phyloP scores from a whole-genome alignment of 2,888 invertebrate genomes.

The Cosmia trapezina region DNA sequence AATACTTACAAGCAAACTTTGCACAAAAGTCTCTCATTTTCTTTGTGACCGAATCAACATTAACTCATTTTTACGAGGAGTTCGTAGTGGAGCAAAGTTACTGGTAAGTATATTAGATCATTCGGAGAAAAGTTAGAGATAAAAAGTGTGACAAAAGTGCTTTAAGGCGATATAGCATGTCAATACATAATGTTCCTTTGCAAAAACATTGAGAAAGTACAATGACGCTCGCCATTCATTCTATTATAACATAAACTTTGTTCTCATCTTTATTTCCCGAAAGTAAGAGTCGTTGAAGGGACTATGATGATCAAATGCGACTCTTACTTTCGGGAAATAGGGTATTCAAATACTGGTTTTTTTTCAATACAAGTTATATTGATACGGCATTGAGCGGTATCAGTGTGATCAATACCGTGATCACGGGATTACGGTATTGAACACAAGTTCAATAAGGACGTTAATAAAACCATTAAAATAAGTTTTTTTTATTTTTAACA shows the following conservation, averaged over 20 bases:
- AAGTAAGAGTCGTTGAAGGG: not conserved
- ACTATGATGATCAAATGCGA: no score
- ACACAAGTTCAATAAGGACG: no score
- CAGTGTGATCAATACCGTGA: no score
- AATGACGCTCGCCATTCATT: not conserved
- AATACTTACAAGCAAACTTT: not conserved
- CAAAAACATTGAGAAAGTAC: not conserved
- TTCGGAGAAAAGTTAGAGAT: conserved; percentile 16
- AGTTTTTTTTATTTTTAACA: no score
- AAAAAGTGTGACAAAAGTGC: not conserved
- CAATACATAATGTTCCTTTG: not conserved
- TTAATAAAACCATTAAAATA: no score
- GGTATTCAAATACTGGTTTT: no score
- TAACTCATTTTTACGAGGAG: conserved; percentile 6
- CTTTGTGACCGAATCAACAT: not conserved
- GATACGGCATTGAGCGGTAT: no score
- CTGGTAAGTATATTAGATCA: not conserved
- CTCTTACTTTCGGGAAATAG: no score
- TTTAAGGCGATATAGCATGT: conserved; percentile 5
- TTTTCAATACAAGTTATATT: no score
- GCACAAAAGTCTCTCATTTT: not conserved
- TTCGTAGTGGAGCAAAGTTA: not conserved
- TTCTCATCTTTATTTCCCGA: not conserved
- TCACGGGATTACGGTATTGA: no score
- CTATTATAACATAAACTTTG: not conserved